Conservation (phyloP, 2,888 invertebrate species). For the Hirtodrosophila confusa region DNA sequence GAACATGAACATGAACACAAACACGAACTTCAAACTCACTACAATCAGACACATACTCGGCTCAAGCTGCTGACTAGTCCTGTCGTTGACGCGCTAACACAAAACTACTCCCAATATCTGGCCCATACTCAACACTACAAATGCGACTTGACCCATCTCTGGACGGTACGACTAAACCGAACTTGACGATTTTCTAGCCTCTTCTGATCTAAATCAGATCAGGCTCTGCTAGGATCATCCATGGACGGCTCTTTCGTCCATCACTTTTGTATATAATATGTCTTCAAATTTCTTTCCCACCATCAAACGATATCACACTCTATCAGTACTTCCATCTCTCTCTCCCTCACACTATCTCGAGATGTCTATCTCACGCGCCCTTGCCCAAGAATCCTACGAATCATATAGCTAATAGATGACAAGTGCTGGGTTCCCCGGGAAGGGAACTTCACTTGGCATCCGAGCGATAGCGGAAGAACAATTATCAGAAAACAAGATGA, state of each 20-base stretch:
- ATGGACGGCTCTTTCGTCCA: constrained; percentile 56
- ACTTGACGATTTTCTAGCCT: constrained; percentile 39
- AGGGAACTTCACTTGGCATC: constrained; percentile 65
- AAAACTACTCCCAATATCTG: constrained; percentile 35
- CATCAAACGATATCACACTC: constrained; percentile 21
- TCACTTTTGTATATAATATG: constrained; percentile 74
- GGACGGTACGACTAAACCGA: constrained; percentile 44
- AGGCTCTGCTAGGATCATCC: constrained; percentile 23
- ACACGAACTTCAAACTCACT: constrained; percentile 52
- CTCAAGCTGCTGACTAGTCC: constrained; percentile 82
- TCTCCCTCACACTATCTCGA: constrained; percentile 10
- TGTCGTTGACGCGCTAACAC: constrained; percentile 63
- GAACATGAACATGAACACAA: constrained; percentile 30
- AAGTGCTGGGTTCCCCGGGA: constrained; percentile 60
- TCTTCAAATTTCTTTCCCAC: constrained; percentile 48
- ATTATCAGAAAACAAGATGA: constrained; percentile 37
- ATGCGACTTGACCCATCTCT: constrained; percentile 43
- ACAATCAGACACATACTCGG: constrained; percentile 54
- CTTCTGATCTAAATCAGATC: constrained; percentile 10
- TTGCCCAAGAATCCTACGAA: constrained; percentile 48
- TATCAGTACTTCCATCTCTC: constrained; percentile 15
- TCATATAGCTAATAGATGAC: constrained; percentile 70
- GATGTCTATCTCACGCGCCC: constrained; percentile 20
- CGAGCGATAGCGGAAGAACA: constrained; percentile 50
- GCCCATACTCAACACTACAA: constrained; percentile 36